Evolutionary conservation across 2,888 invertebrate species (phyloP).

Genomic region (Taenaris catops): DNA sequence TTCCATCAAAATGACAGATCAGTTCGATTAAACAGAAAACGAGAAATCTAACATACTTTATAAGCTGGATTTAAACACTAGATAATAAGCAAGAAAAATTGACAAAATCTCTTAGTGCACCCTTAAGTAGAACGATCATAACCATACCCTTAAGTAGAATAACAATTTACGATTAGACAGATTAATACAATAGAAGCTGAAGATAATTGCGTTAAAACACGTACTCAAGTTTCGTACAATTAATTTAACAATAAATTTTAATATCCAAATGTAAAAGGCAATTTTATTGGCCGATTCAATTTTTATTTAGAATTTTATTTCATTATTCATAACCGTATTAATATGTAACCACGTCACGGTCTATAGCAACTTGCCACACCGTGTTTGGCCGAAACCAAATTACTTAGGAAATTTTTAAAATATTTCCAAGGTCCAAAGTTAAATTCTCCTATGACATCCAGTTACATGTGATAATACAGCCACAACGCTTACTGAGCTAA

Average conservation of each 20-base stretch:
- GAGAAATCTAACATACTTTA: slow-evolving; percentile 35
- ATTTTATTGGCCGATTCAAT: slow-evolving; percentile 51
- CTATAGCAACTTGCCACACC: slow-evolving; percentile 4
- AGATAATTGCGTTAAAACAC: slow-evolving; percentile 28
- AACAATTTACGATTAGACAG: slow-evolving; percentile 35
- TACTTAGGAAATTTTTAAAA: too few relatives aligned
- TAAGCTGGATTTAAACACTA: slow-evolving; percentile 68
- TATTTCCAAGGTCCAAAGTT: too few relatives aligned
- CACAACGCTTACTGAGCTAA: background rate
- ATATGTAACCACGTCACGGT: slow-evolving; percentile 1
- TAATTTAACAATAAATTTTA: slow-evolving; percentile 35
- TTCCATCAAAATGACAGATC: slow-evolving; percentile 69
- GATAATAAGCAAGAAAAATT: slow-evolving; percentile 43
- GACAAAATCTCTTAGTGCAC: slow-evolving; percentile 44
- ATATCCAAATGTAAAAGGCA: slow-evolving; percentile 52
- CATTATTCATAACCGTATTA: slow-evolving; percentile 7
- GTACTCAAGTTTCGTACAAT: slow-evolving; percentile 33
- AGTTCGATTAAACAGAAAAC: slow-evolving; percentile 51
- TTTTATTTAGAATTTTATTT: slow-evolving; percentile 5
- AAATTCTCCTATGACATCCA: too few relatives aligned
- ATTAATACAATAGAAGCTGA: slow-evolving; percentile 24
- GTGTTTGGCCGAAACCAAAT: background rate
- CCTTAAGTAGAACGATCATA: slow-evolving; percentile 26
- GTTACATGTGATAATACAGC: slow-evolving; percentile 5
- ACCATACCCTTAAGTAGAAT: slow-evolving; percentile 29